Evolutionary conservation across 1,140 invertebrate species (phyloP), one percentile per base, ranked within the genome.

Genomic region (Fopius arisanus): DNA sequence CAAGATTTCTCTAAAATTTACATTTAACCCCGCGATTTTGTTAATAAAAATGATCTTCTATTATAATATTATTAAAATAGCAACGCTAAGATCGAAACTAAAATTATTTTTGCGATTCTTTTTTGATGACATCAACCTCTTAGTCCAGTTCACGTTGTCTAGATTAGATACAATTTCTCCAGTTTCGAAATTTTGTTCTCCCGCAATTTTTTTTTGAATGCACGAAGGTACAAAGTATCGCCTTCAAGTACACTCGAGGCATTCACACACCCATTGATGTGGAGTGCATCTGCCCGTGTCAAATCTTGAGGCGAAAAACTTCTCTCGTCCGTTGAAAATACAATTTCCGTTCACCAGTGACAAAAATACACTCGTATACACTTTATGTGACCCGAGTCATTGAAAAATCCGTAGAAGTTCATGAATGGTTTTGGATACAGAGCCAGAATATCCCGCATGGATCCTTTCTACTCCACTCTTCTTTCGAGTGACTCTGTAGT

Each of bases 401-500:
- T 68, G 37, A 68, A 37, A 68, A 21, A 23, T 41, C 40, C 33
- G 37, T 41, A 41, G 19, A 43, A 21, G 29, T 41, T 68, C 33
- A 68, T 68, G 40, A 28, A 43, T 41, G 33, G 29, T 43, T 68
- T 48, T 37, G 23, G n/a, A 68, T 68, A 37, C 19, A 19, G n/a
- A 19, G 26, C 19, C 66, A 2, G 7, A 29, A 16, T 28, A 3
- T 26, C 10, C 54, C 54, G 19, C 54, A 59, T 59, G 54, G 54
- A 19, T 59, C 54, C 23, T 66, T 31, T 66, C 28, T 66, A 66
- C 7, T 19, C 16, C 16, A 69, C 67, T 51, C 67, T 51, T 69
- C 67, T 14, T 73, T 76, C 74, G 77, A 84, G 79, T 80, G 79
- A 85, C 80, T 78, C 76, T 82, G 77, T 81, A 83, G 79, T 81